Evolutionary conservation across 2,797 vertebrate genomes (phyloP).

Genomic region (Monodelphis domestica): DNA sequence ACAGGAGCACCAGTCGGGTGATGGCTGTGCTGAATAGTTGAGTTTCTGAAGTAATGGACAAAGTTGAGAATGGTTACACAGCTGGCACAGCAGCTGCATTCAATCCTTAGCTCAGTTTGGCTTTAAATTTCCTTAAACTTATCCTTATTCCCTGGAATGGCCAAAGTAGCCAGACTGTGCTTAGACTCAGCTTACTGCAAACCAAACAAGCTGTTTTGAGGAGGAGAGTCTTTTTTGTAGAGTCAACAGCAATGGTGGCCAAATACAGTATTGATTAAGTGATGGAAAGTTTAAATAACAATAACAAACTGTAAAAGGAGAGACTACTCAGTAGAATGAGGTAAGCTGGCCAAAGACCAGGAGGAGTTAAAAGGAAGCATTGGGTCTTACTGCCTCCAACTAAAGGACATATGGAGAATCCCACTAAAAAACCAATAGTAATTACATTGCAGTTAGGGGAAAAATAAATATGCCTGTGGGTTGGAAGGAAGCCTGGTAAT

Average conservation of each 20-base stretch:
- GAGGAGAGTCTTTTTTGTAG: conserved; percentile 47
- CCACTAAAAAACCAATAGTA: conserved; percentile 67
- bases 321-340: conserved; percentile 36
- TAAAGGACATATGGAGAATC: conserved; percentile 74
- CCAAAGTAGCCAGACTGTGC: conserved; percentile 73
- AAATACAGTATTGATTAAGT: conserved; percentile 57
- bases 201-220: conserved; percentile 49
- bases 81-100: conserved; percentile 74
- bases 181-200: conserved; percentile 55
- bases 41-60: conserved; percentile 75
- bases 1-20: conserved; percentile 68
- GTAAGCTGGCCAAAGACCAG: conserved; percentile 61
- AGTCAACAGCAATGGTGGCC: conserved; percentile 35
- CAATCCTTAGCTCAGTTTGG: conserved; percentile 75
- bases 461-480: conserved; percentile 65
- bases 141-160: conserved; percentile 77
- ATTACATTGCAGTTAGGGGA: conserved; percentile 67
- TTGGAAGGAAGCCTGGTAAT: conserved; percentile 71
- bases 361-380: conserved; percentile 37
- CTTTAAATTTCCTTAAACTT: conserved; percentile 79
- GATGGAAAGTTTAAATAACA: conserved; percentile 49
- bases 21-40: conserved; percentile 71
- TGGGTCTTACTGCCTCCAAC: conserved; percentile 47
- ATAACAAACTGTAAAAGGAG: conserved; percentile 48
- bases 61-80: conserved; percentile 64